Evolutionary conservation across 2,888 invertebrate genomes (phyloP).

Genomic region (Strigamia crassipes): DNA sequence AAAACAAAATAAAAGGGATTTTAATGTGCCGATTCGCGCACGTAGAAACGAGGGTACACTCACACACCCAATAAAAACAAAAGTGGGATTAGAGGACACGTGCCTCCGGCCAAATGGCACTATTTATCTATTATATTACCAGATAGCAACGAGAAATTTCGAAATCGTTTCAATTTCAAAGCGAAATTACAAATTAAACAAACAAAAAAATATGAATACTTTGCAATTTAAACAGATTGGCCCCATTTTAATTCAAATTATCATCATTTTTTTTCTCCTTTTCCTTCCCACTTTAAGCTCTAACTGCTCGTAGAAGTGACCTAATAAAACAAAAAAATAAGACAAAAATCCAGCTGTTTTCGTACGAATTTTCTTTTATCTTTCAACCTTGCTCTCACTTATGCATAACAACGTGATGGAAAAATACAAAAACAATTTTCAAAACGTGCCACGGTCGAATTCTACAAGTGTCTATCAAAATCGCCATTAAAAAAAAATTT

Average conservation of each 20-base stretch:
- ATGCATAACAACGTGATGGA: neutral
- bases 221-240: constrained; percentile 3
- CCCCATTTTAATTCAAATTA: constrained; percentile 8
- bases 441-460: neutral
- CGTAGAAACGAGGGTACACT: neutral
- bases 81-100: constrained; percentile 31
- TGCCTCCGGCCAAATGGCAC: neutral
- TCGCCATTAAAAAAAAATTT: neutral
- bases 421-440: neutral
- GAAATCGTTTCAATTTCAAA: neutral
- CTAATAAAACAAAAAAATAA: constrained; percentile 8
- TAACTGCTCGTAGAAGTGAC: neutral
- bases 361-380: neutral
- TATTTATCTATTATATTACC: neutral
- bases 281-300: neutral
- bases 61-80: constrained; percentile 22
- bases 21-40: neutral
- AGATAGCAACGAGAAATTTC: neutral
- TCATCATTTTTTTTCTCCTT: neutral
- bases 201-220: neutral
- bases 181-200: neutral
- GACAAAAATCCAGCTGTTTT: constrained; percentile 21
- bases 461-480: neutral
- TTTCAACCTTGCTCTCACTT: constrained; percentile 8
- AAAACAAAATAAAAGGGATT: neutral